phyloP scores from a whole-genome alignment of 2,888 invertebrate genomes.

The Hirtodrosophila confusa region DNA sequence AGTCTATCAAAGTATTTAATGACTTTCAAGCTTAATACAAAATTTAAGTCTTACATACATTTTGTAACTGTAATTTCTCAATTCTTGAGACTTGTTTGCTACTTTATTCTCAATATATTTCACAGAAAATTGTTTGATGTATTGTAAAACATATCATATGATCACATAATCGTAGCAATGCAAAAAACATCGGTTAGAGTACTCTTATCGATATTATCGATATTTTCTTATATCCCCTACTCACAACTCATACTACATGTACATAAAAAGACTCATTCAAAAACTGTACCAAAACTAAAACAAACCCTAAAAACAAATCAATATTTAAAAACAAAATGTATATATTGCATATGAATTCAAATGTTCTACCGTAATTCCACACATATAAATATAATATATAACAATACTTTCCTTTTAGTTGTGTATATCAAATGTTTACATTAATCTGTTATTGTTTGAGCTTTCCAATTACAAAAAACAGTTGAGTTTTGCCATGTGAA shows the following conservation, averaged over 20 bases:
- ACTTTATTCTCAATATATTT: too few relatives aligned
- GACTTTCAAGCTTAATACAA: too few relatives aligned
- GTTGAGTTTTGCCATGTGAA: conserved; percentile 58
- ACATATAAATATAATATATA: conserved; percentile 10
- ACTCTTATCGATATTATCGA: too few relatives aligned
- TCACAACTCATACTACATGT: conserved; percentile 1
- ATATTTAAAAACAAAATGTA: conserved; percentile 34
- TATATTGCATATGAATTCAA: conserved; percentile 69
- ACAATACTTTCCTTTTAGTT: conserved; percentile 28
- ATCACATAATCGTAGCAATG: too few relatives aligned
- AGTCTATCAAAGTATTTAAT: too few relatives aligned
- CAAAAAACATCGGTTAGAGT: too few relatives aligned
- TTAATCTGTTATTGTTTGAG: conserved; percentile 46
- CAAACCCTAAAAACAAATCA: neutral
- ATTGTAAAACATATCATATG: too few relatives aligned
- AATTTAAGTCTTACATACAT: too few relatives aligned
- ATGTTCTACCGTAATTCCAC: conserved; percentile 5
- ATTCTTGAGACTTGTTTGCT: too few relatives aligned
- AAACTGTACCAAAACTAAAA: conserved; percentile 4
- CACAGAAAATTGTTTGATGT: too few relatives aligned
- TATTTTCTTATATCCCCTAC: neutral
- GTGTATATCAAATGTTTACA: conserved; percentile 24
- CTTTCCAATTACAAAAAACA: conserved; percentile 45
- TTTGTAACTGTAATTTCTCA: too few relatives aligned
- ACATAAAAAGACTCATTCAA: conserved; percentile 5